Evolutionary conservation across 2,888 invertebrate genomes (phyloP).

Genomic region (Dinocampus coccinellae): DNA sequence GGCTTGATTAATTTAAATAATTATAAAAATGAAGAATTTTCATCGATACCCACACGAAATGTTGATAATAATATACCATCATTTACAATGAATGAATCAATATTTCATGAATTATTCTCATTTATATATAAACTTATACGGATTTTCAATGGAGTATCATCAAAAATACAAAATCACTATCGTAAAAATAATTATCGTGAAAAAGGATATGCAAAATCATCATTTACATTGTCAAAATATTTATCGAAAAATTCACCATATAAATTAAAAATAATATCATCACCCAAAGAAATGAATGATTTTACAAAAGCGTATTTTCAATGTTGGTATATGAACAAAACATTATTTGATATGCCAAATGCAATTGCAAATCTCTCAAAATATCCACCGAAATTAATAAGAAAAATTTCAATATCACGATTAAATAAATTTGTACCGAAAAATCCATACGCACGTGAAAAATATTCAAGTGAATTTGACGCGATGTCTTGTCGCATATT

Average conservation of each 20-base stretch:
- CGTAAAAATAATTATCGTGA: slow-evolving; percentile 27
- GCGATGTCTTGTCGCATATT: slow-evolving; percentile 44
- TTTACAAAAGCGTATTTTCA: not conserved
- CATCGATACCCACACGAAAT: too few relatives aligned
- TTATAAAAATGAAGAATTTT: not conserved
- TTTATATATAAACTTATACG: slow-evolving; percentile 32
- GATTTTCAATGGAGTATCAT: slow-evolving; percentile 2
- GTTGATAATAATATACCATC: not conserved
- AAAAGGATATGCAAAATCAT: slow-evolving; percentile 32
- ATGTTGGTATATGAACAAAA: slow-evolving; percentile 27
- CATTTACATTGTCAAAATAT: slow-evolving; percentile 1
- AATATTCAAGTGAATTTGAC: slow-evolving; percentile 32
- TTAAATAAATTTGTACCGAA: slow-evolving; percentile 30
- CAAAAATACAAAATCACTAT: not conserved
- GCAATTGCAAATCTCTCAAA: slow-evolving; percentile 39
- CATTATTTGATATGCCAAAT: slow-evolving; percentile 32
- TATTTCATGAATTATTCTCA: slow-evolving; percentile 36
- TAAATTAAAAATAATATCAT: slow-evolving; percentile 9
- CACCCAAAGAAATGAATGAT: not conserved
- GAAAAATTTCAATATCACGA: slow-evolving; percentile 27
- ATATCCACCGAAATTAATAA: slow-evolving; percentile 24
- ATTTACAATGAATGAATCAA: not conserved
- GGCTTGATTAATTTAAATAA: not conserved
- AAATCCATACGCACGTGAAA: not conserved
- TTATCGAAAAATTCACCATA: not conserved